Evolutionary conservation across 2,888 invertebrate genomes (phyloP), one percentile per base, ranked within the genome.

Genomic region (Dicyrtomina minuta): DNA sequence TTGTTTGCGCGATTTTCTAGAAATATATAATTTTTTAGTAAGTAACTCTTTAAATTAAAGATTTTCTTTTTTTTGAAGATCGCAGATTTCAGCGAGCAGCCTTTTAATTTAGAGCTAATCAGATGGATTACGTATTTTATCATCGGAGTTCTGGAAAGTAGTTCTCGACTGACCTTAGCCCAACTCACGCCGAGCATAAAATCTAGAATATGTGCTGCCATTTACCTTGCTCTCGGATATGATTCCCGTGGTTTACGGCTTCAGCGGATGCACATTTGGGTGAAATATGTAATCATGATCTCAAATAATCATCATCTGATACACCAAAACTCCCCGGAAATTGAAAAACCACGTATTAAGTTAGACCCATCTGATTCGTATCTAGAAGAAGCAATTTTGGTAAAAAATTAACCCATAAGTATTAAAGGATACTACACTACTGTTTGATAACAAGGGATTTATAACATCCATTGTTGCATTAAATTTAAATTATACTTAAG

Each of bases 121-220:
- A 56, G n/a, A 33, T 66, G 66, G 66, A 46, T 66, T 8, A 66
- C 66, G 5, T 20, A 44, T 22, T 66, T 56, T 33, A 58, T 66
- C 15, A 58, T 56, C 4, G 58, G 27, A 10, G 53, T 56, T 24
- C 39, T 66, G 24, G 58, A 22, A 17, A 56, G 17, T 33, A 56
- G 66, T 43, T 58, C 46, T 4, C 24, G 46, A 17, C 26, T 66
- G 10, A 44, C 43, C n/a, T 20, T 44, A 2, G 20, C 43, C 2
- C 41, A 56, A n/a, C 26, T 66, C 1, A 46, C 66, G 8, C 33
- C 26, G 4, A n/a, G 26, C 15, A 27, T 41, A 6, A 58, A 58
- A 44, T 24, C 58, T 6, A 66, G 27, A 46, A 66, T 66, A 8
- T 58, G 58, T 46, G 66, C 58, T 5, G 66, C 66, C 1, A 44